These are phyloP conservation scores for Takifugu ocellatus DNA, from an alignment of 2,797 vertebrate genomes.

Conservation along the genomic window DNA sequence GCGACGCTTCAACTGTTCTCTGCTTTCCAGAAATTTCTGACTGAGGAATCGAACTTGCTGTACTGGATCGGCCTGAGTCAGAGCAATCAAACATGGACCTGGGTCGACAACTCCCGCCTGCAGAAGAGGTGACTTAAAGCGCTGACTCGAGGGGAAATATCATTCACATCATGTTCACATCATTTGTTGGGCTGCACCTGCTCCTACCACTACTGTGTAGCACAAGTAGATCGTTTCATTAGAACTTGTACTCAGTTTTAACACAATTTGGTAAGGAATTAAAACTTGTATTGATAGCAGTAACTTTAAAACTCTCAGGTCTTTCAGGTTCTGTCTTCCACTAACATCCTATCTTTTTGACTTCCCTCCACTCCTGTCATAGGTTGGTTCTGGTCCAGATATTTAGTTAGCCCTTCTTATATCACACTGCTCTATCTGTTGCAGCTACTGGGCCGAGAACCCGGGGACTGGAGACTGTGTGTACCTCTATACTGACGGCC, in stretches of 20 bases:
- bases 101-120: slow-evolving; percentile 54
- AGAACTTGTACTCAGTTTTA: too few species aligned
- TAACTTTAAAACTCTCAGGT: too few species aligned
- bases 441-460: slow-evolving; percentile 57
- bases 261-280: too few species aligned
- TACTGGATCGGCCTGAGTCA: slow-evolving; percentile 75
- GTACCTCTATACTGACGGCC: slow-evolving; percentile 17
- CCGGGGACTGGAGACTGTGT: slow-evolving; percentile 30
- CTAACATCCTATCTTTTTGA: too few species aligned
- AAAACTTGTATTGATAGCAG: too few species aligned
- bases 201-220: too few species aligned
- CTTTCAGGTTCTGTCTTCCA: too few species aligned
- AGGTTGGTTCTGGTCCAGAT: background rate
- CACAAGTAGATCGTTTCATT: too few species aligned
- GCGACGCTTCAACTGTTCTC: background rate
- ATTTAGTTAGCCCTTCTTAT: background rate
- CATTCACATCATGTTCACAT: too few species aligned
- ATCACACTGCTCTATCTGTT: slow-evolving; percentile 5
- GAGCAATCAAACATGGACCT: slow-evolving; percentile 44
- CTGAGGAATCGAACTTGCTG: slow-evolving; percentile 11
- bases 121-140: slow-evolving; percentile 40
- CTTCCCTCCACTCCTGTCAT: too few species aligned
- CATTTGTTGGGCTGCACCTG: too few species aligned
- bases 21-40: slow-evolving; percentile 61
- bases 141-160: background rate